Base-by-base conservation (phyloP, 2,797 vertebrate genomes). In the Silurus aristotelis region DNA sequence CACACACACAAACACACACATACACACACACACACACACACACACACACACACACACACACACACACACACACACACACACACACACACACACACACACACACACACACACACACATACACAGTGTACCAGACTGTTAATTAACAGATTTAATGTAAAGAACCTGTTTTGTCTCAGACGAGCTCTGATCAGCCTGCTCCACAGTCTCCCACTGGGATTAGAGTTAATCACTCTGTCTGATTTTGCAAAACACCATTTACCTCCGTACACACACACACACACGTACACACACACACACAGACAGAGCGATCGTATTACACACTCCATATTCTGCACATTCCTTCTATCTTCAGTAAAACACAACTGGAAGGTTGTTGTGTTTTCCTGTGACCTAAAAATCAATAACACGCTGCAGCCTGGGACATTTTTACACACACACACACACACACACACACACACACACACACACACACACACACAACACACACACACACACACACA, bases 381-480 rank as follows among this genome's bases (percentile, higher is more conserved):
- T 75, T 6, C 46, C 6, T 56, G 72, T 75, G 22, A 55, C 72
- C 82, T 83, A 87, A 76, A 87, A 89, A 88, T 88, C 86, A 87
- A 87, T 86, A 83, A 80, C 75, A 79, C 61, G 68, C 86, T 83
- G 84, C 56, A 46, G 73, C 84, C 43, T 56, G 80, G 81, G 82
- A 85, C 64, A 25, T 73, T 61, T 8, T n/a, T 22, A 64, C 61
- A 64, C 61, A 43, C 2, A 3, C 8, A 46, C 38, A 12, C 8
- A 52, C 13, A 58, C n/a, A 12, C 52, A 76, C 55, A 20, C 55
- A 58, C n/a, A 27, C 14, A 55, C 48, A 52, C 20, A 9, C 27
- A 56, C 48, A 19, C 56, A 14, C 55, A 43, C 56, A 60, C 19
- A 43, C 56, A 60, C 17, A 10, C 56, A 38, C 25, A 43, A 76